Conservation (phyloP, 1,140 invertebrate species). For the Megalopta genalis region DNA sequence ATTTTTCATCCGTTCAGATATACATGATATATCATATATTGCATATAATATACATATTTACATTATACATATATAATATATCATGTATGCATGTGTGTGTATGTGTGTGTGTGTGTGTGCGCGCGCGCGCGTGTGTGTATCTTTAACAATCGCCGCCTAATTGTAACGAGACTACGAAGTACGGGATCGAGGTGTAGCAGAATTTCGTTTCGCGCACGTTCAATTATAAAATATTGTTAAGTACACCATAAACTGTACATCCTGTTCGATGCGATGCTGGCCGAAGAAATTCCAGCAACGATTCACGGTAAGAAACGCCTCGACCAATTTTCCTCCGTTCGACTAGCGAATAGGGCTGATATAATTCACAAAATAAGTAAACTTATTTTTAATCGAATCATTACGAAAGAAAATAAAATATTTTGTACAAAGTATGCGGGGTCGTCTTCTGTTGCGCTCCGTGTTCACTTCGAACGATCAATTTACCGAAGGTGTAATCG, state of each 20-base stretch:
- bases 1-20: constrained; percentile 15
- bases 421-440: constrained; percentile 35
- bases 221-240: constrained; percentile 35
- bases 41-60: no score
- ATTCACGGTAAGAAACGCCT: no score
- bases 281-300: no score
- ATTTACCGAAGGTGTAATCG: neutral
- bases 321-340: neutral
- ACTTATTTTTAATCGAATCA: constrained; percentile 43
- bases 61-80: no score
- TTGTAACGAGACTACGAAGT: constrained; percentile 20
- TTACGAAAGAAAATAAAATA: constrained; percentile 40
- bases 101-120: no score
- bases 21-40: neutral
- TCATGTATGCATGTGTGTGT: no score
- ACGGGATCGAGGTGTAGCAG: neutral
- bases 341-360: constrained; percentile 17
- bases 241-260: constrained; percentile 26
- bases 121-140: no score
- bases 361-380: constrained; percentile 44
- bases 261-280: neutral
- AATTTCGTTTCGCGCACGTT: constrained; percentile 11
- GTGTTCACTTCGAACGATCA: neutral
- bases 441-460: constrained; percentile 2
- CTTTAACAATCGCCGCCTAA: constrained; percentile 18